Evolutionary conservation across 2,888 invertebrate species (phyloP).

Genomic region (Ophonus ardosiacus): DNA sequence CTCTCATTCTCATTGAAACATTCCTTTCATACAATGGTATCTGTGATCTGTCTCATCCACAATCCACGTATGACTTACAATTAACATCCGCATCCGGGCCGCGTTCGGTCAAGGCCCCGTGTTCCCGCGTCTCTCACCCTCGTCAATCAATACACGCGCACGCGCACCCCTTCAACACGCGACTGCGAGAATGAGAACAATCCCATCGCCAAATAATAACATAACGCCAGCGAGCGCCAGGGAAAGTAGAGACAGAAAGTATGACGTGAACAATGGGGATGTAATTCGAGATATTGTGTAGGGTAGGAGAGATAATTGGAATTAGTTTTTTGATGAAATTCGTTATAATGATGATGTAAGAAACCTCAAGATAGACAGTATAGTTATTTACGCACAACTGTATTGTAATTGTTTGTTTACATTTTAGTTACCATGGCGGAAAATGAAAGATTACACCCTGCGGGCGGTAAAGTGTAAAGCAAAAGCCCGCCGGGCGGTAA

Average conservation of each 20-base stretch:
- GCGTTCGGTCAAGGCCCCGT: conserved; percentile 40
- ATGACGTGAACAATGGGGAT: not conserved
- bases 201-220: not conserved
- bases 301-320: too few species aligned
- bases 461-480: too few species aligned
- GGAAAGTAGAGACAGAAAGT: not conserved
- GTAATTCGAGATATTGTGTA: not conserved
- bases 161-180: not conserved
- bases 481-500: too few species aligned
- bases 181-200: not conserved
- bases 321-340: too few species aligned
- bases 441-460: too few species aligned
- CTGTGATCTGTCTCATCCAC: not conserved
- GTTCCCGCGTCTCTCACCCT: conserved; percentile 2
- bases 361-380: too few species aligned
- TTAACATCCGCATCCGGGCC: conserved; percentile 37
- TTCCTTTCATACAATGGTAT: not conserved
- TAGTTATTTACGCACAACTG: too few species aligned
- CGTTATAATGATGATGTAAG: too few species aligned
- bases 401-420: too few species aligned
- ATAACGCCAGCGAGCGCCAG: too few species aligned
- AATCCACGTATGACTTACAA: conserved; percentile 9
- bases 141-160: conserved; percentile 45
- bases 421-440: too few species aligned
- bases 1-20: not conserved